Conservation (phyloP, 2,113 vertebrate species). For the Anolis carolinensis region DNA sequence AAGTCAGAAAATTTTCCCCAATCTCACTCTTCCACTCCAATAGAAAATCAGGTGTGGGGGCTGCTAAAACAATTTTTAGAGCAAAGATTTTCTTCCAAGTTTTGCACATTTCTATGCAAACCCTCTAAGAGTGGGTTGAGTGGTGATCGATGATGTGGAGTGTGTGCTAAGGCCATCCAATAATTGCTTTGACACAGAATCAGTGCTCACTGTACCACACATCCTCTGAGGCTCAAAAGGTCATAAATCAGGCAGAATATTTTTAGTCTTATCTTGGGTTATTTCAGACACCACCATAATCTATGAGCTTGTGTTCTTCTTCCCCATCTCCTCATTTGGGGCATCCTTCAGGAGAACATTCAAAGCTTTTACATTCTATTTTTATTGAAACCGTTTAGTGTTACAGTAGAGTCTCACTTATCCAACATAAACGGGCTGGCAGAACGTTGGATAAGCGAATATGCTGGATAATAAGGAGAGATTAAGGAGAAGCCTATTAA, state of each 20-base stretch:
- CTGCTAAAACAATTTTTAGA: not conserved
- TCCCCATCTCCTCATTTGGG: not conserved
- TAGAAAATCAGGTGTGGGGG: not conserved
- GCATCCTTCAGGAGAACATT: not conserved
- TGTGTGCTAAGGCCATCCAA: slow-evolving; percentile 7
- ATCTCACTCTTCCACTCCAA: not conserved
- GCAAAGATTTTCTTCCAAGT: not conserved
- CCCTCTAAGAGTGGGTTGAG: not conserved
- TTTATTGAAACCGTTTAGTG: not conserved
- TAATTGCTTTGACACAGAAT: slow-evolving; percentile 34
- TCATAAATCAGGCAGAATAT: slow-evolving; percentile 16
- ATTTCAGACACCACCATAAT: not conserved
- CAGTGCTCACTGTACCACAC: slow-evolving; percentile 2
- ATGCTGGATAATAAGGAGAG: no score
- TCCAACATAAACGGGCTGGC: no score
- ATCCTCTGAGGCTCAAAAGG: slow-evolving; percentile 8
- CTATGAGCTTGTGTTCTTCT: not conserved
- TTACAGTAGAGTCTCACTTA: no score
- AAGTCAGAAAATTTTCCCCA: not conserved
- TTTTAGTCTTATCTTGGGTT: not conserved
- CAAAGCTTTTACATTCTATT: not conserved
- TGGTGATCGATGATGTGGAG: not conserved
- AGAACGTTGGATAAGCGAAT: no score
- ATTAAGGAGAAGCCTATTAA: no score
- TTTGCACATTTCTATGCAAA: slow-evolving; percentile 22